phyloP scores from a whole-genome alignment of 2,888 invertebrate species.

The Zygothrica quintamaculata region DNA sequence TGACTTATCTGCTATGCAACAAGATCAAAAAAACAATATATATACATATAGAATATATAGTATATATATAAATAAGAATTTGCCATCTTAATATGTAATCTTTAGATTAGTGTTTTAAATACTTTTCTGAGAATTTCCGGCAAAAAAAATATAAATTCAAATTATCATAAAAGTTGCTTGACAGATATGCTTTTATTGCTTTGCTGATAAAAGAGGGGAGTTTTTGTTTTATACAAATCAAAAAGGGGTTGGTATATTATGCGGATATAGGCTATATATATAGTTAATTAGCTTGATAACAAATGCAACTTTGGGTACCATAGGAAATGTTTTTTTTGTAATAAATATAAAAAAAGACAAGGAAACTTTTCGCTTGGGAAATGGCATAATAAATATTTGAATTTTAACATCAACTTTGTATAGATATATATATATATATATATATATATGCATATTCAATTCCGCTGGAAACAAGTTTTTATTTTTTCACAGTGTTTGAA shows the following conservation, averaged over 20 bases:
- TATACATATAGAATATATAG: background rate
- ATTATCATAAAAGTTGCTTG: conserved; percentile 39
- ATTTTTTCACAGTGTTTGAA: conserved; percentile 19
- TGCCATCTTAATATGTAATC: conserved; percentile 42
- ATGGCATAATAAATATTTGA: conserved; percentile 1
- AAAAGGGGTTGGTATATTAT: too few relatives aligned
- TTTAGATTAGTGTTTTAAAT: conserved; percentile 46
- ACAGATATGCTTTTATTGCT: conserved; percentile 29
- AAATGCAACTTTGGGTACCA: background rate
- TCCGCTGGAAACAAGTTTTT: conserved; percentile 12
- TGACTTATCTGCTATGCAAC: conserved; percentile 19
- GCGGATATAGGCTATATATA: too few relatives aligned
- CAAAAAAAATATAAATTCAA: conserved; percentile 24
- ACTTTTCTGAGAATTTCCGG: conserved; percentile 63
- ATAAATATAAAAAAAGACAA: too few relatives aligned
- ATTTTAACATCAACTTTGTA: too few relatives aligned
- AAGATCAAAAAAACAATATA: conserved; percentile 14
- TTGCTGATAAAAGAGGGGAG: conserved; percentile 41
- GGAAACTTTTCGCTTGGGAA: conserved; percentile 2
- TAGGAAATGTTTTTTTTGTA: too few relatives aligned
- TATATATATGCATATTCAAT: conserved; percentile 15
- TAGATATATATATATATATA: background rate
- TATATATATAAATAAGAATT: background rate
- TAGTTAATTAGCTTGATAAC: too few relatives aligned
- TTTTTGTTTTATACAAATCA: too few relatives aligned